Percentiles rank a stretch among this genome's conserved stretches.
phyloP scores from a whole-genome alignment of 2,888 invertebrate species.

The Mesochorus sp. region DNA sequence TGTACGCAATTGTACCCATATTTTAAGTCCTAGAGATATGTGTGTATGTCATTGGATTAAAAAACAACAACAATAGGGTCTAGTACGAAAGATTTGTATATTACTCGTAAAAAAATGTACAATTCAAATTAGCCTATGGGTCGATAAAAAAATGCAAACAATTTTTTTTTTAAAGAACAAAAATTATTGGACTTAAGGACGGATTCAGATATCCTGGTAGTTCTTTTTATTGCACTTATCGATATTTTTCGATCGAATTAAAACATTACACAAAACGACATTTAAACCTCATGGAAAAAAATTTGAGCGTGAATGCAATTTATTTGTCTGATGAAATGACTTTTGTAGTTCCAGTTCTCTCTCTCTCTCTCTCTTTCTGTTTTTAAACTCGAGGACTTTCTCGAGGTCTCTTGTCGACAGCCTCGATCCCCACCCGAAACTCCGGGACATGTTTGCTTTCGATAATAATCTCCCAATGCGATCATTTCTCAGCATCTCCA shows the following conservation, averaged over 20 bases:
- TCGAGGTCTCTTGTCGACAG: constrained; percentile 45
- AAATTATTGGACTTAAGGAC: too few species aligned
- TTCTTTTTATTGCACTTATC: too few species aligned
- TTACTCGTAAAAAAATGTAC: too few species aligned
- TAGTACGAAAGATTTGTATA: too few species aligned
- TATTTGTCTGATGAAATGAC: constrained; percentile 42
- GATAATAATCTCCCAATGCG: constrained; percentile 26
- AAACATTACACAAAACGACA: not conserved
- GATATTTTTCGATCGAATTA: not conserved
- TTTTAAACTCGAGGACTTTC: constrained; percentile 37
- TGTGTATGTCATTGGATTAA: too few species aligned
- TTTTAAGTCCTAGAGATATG: too few species aligned
- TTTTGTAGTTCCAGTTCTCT: constrained; percentile 31
- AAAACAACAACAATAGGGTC: too few species aligned
- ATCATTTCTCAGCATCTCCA: constrained; percentile 19
- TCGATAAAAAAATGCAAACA: too few species aligned
- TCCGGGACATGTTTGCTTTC: not conserved
- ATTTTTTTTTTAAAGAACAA: too few species aligned
- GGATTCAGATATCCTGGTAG: too few species aligned
- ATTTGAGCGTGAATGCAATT: constrained; percentile 33
- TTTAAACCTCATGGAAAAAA: constrained; percentile 10
- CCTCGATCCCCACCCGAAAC: constrained; percentile 2
- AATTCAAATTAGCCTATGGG: too few species aligned
- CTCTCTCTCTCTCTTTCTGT: constrained; percentile 15
- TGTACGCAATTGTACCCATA: not conserved